phyloP scores from a whole-genome alignment of 2,888 invertebrate species.

The Mantis religiosa region DNA sequence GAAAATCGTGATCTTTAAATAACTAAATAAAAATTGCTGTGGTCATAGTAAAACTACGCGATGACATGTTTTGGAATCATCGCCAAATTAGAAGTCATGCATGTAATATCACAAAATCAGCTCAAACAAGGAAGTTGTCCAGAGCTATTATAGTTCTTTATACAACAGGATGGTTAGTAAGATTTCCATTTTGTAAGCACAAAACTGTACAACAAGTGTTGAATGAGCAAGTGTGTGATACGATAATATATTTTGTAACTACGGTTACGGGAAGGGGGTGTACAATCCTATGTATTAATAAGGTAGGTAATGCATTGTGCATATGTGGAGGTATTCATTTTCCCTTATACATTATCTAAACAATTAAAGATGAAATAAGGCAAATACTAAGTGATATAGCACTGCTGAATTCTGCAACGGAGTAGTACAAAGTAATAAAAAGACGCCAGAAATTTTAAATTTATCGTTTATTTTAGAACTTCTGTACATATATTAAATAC shows the following conservation, averaged over 20 bases:
- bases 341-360: background rate
- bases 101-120: background rate
- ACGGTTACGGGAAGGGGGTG: background rate
- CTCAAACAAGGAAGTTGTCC: background rate
- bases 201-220: background rate
- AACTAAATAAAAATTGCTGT: too few relatives aligned
- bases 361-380: background rate
- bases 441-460: background rate
- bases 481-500: background rate
- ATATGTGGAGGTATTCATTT: background rate
- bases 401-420: background rate
- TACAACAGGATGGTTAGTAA: too few relatives aligned
- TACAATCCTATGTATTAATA: background rate
- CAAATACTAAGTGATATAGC: background rate
- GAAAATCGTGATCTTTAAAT: too few relatives aligned
- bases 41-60: too few relatives aligned
- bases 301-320: background rate
- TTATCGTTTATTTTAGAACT: background rate
- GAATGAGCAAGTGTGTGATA: background rate
- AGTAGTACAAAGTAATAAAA: background rate
- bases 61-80: background rate
- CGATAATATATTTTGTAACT: slow-evolving; percentile 7
- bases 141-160: background rate
- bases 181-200: too few relatives aligned
- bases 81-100: background rate